A percentile compares a stretch with the other conserved stretches of the same genome.
Conservation (phyloP, 2,113 vertebrate species). For the Orycteropus afer region DNA sequence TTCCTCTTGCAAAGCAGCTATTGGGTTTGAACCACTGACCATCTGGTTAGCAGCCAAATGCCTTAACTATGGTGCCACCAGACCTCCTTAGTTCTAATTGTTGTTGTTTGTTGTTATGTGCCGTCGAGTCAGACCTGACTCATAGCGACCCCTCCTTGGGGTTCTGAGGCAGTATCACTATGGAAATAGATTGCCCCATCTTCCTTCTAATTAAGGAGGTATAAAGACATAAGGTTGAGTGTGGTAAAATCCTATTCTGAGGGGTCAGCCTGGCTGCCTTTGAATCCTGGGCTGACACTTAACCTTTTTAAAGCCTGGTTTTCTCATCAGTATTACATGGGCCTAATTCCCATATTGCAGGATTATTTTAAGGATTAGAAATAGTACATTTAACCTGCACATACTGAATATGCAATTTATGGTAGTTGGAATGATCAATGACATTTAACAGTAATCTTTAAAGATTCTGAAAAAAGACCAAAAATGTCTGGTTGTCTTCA, state of each 20-base stretch:
- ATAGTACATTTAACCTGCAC: neutral
- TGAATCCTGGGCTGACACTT: neutral
- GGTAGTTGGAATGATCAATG: neutral
- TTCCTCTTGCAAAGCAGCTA: no score
- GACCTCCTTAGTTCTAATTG: no score
- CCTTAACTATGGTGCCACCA: no score
- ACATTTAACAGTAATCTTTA: neutral
- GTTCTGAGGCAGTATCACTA: no score
- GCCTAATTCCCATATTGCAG: neutral
- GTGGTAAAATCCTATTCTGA: neutral
- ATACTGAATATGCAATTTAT: neutral
- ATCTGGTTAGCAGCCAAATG: no score
- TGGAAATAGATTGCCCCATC: no score
- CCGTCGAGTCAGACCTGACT: no score
- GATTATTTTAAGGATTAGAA: neutral
- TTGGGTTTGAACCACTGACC: no score
- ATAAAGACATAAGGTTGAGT: neutral
- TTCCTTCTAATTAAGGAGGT: neutral
- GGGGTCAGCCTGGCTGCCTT: neutral
- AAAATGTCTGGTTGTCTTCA: neutral
- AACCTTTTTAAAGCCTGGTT: neutral
- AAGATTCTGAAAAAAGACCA: neutral
- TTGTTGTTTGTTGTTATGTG: no score
- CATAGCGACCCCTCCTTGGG: no score
- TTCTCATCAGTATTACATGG: neutral